phyloP scores from a whole-genome alignment of 92 coral and sea anemone species.

The Muricea muricata region DNA sequence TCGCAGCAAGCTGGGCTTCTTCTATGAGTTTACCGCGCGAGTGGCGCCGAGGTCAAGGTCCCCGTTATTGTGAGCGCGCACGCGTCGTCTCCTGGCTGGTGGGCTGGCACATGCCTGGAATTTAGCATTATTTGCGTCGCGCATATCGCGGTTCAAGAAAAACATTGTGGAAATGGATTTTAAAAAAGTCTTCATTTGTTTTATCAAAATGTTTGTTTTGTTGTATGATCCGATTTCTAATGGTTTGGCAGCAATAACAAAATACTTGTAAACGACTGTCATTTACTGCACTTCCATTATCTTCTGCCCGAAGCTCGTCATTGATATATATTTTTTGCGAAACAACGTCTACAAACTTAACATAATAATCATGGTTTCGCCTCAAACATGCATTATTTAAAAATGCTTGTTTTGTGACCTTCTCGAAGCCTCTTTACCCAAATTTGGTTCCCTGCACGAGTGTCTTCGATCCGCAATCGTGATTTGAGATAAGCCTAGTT shows the following conservation, averaged over 20 bases:
- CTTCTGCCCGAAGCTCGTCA: no score
- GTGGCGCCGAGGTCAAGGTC: constrained; percentile 35
- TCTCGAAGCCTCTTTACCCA: background rate
- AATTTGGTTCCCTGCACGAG: constrained; percentile 12
- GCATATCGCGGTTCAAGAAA: background rate
- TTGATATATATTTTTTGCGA: no score
- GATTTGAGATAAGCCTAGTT: background rate
- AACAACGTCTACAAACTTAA: no score
- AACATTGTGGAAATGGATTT: constrained; percentile 37
- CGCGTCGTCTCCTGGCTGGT: constrained; percentile 7
- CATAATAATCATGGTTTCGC: no score
- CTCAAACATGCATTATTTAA: no score
- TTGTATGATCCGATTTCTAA: background rate
- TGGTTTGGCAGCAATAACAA: constrained; percentile 7
- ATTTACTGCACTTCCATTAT: no score
- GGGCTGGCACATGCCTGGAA: background rate
- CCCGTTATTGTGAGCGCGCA: background rate
- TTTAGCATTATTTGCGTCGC: background rate
- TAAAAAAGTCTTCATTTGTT: background rate
- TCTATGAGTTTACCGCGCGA: background rate
- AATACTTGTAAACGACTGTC: no score
- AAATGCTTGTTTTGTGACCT: background rate
- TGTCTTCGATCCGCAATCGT: background rate
- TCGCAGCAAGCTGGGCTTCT: background rate
- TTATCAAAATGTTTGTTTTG: constrained; percentile 15